phyloP scores from a whole-genome alignment of 37 sponge, comb jelly and placozoan genomes.

The Chondrosia reniformis region DNA sequence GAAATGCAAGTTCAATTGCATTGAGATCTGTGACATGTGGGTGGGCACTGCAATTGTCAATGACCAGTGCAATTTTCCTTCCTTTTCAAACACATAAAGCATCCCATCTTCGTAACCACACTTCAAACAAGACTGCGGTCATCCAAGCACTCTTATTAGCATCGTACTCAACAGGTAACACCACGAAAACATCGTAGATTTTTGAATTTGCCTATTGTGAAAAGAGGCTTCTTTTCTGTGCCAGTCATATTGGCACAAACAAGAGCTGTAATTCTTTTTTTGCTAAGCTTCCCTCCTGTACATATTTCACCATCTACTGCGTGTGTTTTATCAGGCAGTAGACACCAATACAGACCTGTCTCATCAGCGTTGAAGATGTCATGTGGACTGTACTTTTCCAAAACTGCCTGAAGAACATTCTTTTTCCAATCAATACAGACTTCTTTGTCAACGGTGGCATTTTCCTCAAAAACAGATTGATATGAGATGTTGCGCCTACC shows the following conservation, averaged over 20 bases:
- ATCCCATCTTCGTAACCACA: slow-evolving; percentile 21
- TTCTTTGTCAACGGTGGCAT: not conserved
- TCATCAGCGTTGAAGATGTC: slow-evolving; percentile 35
- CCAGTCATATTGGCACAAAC: slow-evolving; percentile 41
- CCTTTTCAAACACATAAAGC: not conserved
- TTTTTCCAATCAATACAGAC: not conserved
- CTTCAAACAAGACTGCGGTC: slow-evolving; percentile 22
- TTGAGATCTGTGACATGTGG: not conserved
- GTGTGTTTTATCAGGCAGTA: slow-evolving; percentile 28
- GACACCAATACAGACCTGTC: slow-evolving; percentile 23
- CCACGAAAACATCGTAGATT: slow-evolving; percentile 28
- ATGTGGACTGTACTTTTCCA: not conserved
- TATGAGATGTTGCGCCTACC: not conserved
- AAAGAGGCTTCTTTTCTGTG: slow-evolving; percentile 31
- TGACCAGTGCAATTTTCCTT: slow-evolving; percentile 10
- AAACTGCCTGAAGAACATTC: not conserved
- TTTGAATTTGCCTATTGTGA: slow-evolving; percentile 27
- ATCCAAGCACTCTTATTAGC: slow-evolving; percentile 35
- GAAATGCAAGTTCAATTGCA: slow-evolving; percentile 1
- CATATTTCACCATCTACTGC: slow-evolving; percentile 12
- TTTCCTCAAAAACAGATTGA: not conserved
- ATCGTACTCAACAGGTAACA: slow-evolving; percentile 28
- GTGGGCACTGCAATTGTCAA: slow-evolving; percentile 41
- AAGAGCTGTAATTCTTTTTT: slow-evolving; percentile 24
- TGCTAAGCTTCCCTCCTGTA: slow-evolving; percentile 20